Percentiles rank a stretch among this genome's conserved stretches.
These are phyloP conservation scores for Upupa epops DNA, from an alignment of 2,113 vertebrate species.

Conservation along the genomic window DNA sequence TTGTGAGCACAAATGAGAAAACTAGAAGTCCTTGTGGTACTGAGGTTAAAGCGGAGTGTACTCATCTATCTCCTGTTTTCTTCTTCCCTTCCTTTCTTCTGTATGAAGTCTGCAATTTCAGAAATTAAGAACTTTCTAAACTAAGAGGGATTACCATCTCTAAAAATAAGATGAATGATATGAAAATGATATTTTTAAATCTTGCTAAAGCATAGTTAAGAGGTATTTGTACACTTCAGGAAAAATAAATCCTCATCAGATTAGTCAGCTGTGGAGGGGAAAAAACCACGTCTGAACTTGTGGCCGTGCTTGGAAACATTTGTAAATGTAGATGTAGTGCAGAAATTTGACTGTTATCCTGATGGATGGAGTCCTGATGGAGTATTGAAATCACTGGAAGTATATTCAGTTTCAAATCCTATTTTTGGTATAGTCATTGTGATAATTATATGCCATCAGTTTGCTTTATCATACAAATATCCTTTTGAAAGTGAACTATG, in stretches of 20 bases:
- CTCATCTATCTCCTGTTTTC: background rate
- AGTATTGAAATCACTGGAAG: slow-evolving; percentile 18
- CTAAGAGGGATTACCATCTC: background rate
- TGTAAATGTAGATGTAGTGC: background rate
- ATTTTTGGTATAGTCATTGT: slow-evolving; percentile 37
- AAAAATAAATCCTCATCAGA: background rate
- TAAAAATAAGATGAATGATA: background rate
- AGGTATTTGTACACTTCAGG: background rate
- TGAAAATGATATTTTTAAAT: background rate
- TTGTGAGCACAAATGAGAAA: background rate
- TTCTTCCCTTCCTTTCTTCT: background rate
- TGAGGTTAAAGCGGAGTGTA: background rate
- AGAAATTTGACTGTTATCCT: background rate
- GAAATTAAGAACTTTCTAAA: background rate
- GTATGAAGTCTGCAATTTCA: background rate
- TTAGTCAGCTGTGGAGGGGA: background rate
- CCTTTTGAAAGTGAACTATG: background rate
- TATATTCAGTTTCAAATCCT: background rate
- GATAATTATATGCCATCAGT: slow-evolving; percentile 21
- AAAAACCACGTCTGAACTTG: background rate
- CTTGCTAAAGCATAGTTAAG: background rate
- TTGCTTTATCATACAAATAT: slow-evolving; percentile 52
- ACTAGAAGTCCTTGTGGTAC: background rate
- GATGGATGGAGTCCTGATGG: background rate
- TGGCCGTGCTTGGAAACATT: background rate